Evolutionary conservation across 2,797 vertebrate genomes (phyloP).

Genomic region (Diplodus sargus): DNA sequence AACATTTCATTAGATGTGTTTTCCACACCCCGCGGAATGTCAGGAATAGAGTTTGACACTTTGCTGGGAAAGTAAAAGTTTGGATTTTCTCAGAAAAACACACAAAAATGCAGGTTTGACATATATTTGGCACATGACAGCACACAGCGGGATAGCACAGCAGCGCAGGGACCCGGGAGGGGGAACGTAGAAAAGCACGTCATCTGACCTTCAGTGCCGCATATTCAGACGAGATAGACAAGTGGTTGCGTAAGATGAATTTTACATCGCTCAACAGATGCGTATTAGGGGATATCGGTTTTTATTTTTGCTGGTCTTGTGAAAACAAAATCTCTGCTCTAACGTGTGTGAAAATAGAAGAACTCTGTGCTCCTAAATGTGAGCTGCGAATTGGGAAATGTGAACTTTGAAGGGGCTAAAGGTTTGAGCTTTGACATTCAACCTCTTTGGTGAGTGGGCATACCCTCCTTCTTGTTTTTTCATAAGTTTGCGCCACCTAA

Average conservation of each 20-base stretch:
- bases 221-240: background rate
- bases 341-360: background rate
- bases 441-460: background rate
- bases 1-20: constrained; percentile 20
- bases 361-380: background rate
- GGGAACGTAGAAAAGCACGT: background rate
- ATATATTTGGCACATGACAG: constrained; percentile 4
- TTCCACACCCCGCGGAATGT: background rate
- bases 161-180: background rate
- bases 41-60: background rate
- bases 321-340: background rate
- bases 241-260: background rate
- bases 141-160: background rate
- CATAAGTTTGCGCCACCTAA: background rate
- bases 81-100: background rate
- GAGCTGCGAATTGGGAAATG: background rate
- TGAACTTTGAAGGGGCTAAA: background rate
- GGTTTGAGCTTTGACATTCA: background rate
- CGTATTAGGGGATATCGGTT: background rate
- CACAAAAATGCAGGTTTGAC: constrained; percentile 7
- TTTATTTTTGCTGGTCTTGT: constrained; percentile 2
- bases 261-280: background rate
- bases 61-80: background rate
- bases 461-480: background rate
- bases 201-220: background rate